These are phyloP conservation scores for Periophthalmus modestus DNA, from an alignment of 2,113 vertebrate species.

Conservation along the genomic window DNA sequence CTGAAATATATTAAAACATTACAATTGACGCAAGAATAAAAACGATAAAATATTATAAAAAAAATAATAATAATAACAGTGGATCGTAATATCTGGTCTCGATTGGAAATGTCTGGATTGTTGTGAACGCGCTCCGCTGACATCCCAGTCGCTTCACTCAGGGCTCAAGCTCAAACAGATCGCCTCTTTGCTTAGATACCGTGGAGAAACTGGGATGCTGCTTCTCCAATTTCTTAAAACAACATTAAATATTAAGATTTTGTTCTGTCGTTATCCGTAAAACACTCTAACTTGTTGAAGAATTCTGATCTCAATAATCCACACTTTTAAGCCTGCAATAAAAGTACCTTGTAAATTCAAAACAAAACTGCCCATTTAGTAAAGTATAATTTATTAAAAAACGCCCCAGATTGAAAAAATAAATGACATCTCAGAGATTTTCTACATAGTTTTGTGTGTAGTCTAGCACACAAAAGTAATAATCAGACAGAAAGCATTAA, in stretches of 20 bases:
- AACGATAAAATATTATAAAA: no score
- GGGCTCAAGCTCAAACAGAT: neutral
- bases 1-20: no score
- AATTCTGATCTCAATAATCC: no score
- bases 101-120: slow-evolving; percentile 13
- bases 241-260: neutral
- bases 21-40: no score
- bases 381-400: neutral
- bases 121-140: slow-evolving; percentile 29
- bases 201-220: neutral
- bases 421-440: no score
- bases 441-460: neutral
- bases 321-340: no score
- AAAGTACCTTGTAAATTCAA: no score
- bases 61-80: neutral
- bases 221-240: neutral
- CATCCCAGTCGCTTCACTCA: neutral
- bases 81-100: slow-evolving; percentile 23
- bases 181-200: neutral
- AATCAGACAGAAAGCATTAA: neutral
- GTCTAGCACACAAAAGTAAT: neutral
- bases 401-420: neutral
- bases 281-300: no score
- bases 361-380: neutral
- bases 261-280: neutral